These are phyloP conservation scores for Murina feae DNA, from an alignment of 2,113 vertebrate genomes.

Conservation along the genomic window DNA sequence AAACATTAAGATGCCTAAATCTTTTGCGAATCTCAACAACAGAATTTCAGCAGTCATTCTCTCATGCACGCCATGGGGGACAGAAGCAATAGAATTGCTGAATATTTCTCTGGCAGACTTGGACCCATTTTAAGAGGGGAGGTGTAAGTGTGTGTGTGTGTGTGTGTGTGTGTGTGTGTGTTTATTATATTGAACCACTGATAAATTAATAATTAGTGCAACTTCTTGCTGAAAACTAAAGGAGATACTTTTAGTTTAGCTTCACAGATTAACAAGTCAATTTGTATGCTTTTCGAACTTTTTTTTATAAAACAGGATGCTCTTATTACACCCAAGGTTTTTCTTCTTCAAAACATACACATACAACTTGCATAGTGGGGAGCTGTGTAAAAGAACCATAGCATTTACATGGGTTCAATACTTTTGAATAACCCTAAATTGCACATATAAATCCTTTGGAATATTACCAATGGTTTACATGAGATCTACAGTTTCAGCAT, in stretches of 20 bases:
- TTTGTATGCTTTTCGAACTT: not conserved
- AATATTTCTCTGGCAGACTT: not conserved
- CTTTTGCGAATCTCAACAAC: not conserved
- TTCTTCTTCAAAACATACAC: not conserved
- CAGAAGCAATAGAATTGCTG: not conserved
- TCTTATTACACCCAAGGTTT: not conserved
- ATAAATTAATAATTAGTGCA: slow-evolving; percentile 23
- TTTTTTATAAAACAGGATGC: not conserved
- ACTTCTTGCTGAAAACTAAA: not conserved
- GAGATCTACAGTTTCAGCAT: not conserved
- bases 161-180: not conserved
- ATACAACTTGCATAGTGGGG: not conserved
- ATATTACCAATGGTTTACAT: not conserved
- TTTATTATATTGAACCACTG: not conserved
- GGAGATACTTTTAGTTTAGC: not conserved
- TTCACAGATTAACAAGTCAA: not conserved
- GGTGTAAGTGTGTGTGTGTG: not conserved
- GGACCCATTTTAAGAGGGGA: not conserved
- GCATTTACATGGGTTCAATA: not conserved
- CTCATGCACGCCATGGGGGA: not conserved
- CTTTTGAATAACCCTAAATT: not conserved
- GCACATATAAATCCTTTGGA: not conserved
- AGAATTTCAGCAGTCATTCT: not conserved
- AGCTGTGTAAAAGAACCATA: not conserved
- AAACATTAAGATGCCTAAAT: not conserved